Percentiles rank a stretch among this genome's conserved stretches.
These are phyloP conservation scores for Rhopilema esculentum DNA, from an alignment of 30 jellyfish, hydroid and myxozoan species.

Conservation along the genomic window DNA sequence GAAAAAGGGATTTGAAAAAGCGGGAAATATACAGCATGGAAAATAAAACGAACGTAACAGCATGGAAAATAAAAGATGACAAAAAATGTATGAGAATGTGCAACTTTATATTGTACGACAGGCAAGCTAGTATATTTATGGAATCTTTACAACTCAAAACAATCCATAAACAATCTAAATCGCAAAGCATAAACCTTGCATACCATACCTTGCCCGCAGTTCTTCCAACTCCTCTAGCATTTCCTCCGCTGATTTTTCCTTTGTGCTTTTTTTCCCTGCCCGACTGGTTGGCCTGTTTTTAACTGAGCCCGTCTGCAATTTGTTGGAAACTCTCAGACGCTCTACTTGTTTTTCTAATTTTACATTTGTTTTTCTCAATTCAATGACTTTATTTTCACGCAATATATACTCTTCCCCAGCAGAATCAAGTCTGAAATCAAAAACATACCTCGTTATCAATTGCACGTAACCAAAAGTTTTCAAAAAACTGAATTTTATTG, in stretches of 20 bases:
- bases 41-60: too few relatives aligned
- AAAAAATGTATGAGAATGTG: too few relatives aligned
- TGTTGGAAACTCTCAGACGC: conserved; percentile 29
- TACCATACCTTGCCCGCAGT: conserved; percentile 56
- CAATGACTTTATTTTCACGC: conserved; percentile 63
- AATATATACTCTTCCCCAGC: conserved; percentile 61
- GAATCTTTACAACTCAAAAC: too few relatives aligned
- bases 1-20: too few relatives aligned
- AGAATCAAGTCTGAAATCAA: conserved; percentile 70
- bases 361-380: conserved; percentile 67
- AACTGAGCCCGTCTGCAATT: conserved; percentile 22
- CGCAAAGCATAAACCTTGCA: too few relatives aligned
- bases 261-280: conserved; percentile 23
- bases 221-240: conserved; percentile 52
- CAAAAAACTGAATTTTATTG: too few relatives aligned
- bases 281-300: conserved; percentile 62
- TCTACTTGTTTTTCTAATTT: conserved; percentile 86
- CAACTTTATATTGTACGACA: too few relatives aligned
- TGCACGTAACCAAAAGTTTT: neutral
- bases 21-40: too few relatives aligned
- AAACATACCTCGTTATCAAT: too few relatives aligned
- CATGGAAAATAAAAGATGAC: too few relatives aligned
- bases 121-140: too few relatives aligned
- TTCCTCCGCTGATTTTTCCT: conserved; percentile 58
- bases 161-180: too few relatives aligned